These are phyloP conservation scores for Lepus europaeus DNA, from an alignment of 2,113 vertebrate genomes.

Conservation along the genomic window DNA sequence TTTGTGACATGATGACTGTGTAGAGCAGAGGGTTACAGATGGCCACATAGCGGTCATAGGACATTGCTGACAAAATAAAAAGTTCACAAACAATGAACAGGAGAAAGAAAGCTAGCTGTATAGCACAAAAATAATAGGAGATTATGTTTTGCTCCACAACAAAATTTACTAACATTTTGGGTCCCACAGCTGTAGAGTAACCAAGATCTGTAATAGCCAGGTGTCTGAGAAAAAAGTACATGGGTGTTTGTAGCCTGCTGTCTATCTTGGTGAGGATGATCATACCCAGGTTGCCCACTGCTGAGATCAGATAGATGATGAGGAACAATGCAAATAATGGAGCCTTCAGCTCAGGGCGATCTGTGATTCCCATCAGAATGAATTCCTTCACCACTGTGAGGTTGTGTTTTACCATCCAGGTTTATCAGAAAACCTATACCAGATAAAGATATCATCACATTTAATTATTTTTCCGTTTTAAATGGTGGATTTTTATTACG, in stretches of 20 bases:
- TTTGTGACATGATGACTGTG: conserved; percentile 57
- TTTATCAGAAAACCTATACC: background rate
- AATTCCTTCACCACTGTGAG: conserved; percentile 48
- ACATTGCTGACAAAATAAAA: conserved; percentile 65
- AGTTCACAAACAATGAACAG: conserved; percentile 64
- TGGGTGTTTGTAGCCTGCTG: too few relatives aligned
- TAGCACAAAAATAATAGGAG: conserved; percentile 58
- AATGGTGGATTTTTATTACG: background rate
- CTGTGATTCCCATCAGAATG: conserved; percentile 75
- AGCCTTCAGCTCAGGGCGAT: conserved; percentile 12
- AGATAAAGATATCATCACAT: background rate
- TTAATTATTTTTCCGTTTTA: background rate
- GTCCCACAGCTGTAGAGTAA: background rate
- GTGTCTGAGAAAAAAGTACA: too few relatives aligned
- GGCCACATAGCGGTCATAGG: conserved; percentile 69
- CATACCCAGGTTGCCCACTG: background rate
- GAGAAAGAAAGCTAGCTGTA: conserved; percentile 61
- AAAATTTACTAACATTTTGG: background rate
- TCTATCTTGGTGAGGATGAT: too few relatives aligned
- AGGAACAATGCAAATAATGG: conserved; percentile 44
- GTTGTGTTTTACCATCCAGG: conserved; percentile 53
- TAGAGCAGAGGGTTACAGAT: conserved; percentile 73
- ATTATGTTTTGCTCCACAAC: background rate
- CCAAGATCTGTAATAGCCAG: too few relatives aligned
- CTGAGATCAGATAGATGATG: background rate